These are phyloP conservation scores for Alaudala cheleensis DNA, from an alignment of 2,113 vertebrate species.

Conservation along the genomic window DNA sequence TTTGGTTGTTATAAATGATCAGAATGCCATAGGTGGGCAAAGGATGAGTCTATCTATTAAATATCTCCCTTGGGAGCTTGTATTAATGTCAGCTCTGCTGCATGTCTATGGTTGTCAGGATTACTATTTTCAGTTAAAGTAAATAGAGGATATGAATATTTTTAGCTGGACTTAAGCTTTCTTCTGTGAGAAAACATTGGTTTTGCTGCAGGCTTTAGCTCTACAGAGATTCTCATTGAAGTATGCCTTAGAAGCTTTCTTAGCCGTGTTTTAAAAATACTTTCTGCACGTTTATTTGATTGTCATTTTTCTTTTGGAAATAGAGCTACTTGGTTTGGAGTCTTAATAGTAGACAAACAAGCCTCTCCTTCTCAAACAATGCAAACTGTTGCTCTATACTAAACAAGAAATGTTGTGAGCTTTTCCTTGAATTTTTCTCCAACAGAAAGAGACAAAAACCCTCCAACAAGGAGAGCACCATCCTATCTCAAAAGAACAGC, in stretches of 20 bases:
- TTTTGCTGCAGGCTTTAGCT: neutral
- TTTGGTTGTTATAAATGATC: neutral
- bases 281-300: neutral
- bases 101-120: neutral
- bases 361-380: slow-evolving; percentile 1
- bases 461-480: neutral
- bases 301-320: neutral
- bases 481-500: neutral
- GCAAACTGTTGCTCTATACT: slow-evolving; percentile 17
- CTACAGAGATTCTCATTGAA: neutral
- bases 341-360: slow-evolving; percentile 13
- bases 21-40: neutral
- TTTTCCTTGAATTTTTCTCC: neutral
- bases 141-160: neutral
- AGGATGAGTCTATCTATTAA: neutral
- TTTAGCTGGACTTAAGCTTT: slow-evolving; percentile 1
- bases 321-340: slow-evolving; percentile 27
- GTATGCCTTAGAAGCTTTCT: neutral
- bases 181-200: neutral
- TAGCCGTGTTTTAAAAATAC: neutral
- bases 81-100: neutral
- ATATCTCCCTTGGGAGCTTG: neutral
- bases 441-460: neutral
- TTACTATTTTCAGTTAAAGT: slow-evolving; percentile 28
- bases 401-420: slow-evolving; percentile 15